phyloP scores from a whole-genome alignment of 92 coral and sea anemone species.

The Zoanthus solanderi region DNA sequence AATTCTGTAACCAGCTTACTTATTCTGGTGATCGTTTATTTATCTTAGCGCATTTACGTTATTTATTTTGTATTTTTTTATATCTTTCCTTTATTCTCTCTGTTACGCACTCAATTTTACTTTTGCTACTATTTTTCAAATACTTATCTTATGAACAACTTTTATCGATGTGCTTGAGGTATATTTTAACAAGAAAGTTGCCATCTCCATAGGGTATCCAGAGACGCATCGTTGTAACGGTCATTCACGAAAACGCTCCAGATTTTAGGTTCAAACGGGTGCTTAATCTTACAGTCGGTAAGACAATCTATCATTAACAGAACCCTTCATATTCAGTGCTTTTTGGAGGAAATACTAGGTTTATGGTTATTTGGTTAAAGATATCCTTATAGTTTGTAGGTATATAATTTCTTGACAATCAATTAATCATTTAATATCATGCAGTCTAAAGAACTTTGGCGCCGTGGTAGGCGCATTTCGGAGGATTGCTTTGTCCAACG shows the following conservation, averaged over 20 bases:
- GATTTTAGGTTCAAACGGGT: constrained; percentile 89
- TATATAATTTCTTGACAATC: too few relatives aligned
- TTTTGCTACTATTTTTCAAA: too few relatives aligned
- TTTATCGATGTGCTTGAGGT: background rate
- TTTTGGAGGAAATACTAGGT: too few relatives aligned
- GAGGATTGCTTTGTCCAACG: too few relatives aligned
- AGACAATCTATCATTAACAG: background rate
- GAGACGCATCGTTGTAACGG: constrained; percentile 90
- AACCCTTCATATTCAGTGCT: background rate
- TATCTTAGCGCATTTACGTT: background rate
- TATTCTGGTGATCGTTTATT: background rate
- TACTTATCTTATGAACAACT: background rate
- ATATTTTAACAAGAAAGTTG: background rate
- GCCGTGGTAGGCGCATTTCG: too few relatives aligned
- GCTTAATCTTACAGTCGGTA: constrained; percentile 80
- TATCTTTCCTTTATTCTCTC: background rate
- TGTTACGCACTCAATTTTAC: too few relatives aligned
- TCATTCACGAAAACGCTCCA: constrained; percentile 93
- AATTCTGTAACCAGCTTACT: too few relatives aligned
- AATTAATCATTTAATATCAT: too few relatives aligned
- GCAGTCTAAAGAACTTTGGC: too few relatives aligned
- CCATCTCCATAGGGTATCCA: constrained; percentile 85
- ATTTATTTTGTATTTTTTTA: background rate
- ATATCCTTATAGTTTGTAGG: too few relatives aligned
- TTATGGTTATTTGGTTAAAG: too few relatives aligned